Evolutionary conservation across 2,113 vertebrate species (phyloP), one percentile per base, ranked within the genome.

Genomic region (Melanerpes aurifrons): DNA sequence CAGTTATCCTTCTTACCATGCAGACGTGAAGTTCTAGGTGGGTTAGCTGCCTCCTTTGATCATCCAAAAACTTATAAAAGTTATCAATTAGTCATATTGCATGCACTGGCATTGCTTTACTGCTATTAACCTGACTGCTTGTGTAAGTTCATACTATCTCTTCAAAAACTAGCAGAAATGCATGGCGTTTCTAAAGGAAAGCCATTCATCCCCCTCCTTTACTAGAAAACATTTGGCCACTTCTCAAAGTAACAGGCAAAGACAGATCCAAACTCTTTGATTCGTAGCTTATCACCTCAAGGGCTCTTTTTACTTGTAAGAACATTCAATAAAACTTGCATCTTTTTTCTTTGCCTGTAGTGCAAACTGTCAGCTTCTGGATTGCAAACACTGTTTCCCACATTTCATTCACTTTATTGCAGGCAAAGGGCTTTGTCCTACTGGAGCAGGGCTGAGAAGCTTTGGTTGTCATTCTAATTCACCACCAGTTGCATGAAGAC

Each of bases 391-490:
- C 58, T 78, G 64, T 83, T 92, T 87, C 82, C 72, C 87, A 87
- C 82, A 71, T 91, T 87, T 69, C 45, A 58, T 66, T 71, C 66
- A 29, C 54, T 81, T 86, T 66, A 82, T 56, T 75, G 76, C 31
- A 84, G 58, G 87, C 85, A 91, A 94, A 70, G 40, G 35, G 40
- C 84, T 95, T 90, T 83, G 61, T 81, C 22, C 78, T 68, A 7
- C 37, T n/a, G 66, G 66, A 88, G 86, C 50, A 62, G 0, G 0
- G 48, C 76, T 77, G 69, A 56, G 85, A 94, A 78, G 54, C 79
- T 94, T 81, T 93, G 79, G 48, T 93, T 94, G 87, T 83, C 82
- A 40, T 58, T 93, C 45, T 66, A 90, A 94, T 90, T 94, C 79
- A 66, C 54, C 19, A 68, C 10, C 35, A 78, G 11, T 32, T 83